These are phyloP conservation scores for Caenorhabditis wallacei DNA, from an alignment of 2,888 invertebrate genomes.

Conservation along the genomic window DNA sequence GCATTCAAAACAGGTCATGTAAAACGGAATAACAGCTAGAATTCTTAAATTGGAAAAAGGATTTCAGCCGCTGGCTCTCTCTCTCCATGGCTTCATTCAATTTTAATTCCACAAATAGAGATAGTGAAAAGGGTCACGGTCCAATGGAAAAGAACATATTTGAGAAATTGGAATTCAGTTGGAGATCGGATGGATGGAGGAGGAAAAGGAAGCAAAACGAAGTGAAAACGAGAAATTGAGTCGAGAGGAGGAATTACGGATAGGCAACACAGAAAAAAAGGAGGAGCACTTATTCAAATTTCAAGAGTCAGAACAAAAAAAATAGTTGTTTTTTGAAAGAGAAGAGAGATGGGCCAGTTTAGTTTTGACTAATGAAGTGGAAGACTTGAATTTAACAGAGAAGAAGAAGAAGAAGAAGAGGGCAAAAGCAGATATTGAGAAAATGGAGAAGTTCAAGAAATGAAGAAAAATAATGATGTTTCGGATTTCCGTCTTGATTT, in stretches of 20 bases:
- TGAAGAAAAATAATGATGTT: conserved; percentile 33
- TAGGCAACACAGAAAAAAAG: neutral
- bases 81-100: conserved; percentile 7
- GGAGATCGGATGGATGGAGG: too few species aligned
- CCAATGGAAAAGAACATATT: conserved; percentile 15
- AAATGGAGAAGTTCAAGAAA: neutral
- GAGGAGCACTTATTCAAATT: conserved; percentile 60
- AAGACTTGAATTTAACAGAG: conserved; percentile 35
- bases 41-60: conserved; percentile 1
- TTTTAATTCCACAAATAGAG: conserved; percentile 43
- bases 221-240: conserved; percentile 33
- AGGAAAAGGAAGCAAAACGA: conserved; percentile 9
- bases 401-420: too few species aligned
- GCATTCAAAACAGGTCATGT: conserved; percentile 9
- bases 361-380: conserved; percentile 63
- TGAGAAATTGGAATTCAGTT: conserved; percentile 43
- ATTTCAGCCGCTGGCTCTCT: conserved; percentile 15
- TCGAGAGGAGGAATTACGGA: conserved; percentile 51
- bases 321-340: neutral
- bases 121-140: conserved; percentile 37
- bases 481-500: conserved; percentile 58
- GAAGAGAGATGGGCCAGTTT: conserved; percentile 23
- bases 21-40: conserved; percentile 24
- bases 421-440: conserved; percentile 2
- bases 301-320: conserved; percentile 23